Percentiles rank a stretch among this genome's conserved stretches.
Conservation (phyloP, 2,113 vertebrate genomes). For the Pedetes capensis region DNA sequence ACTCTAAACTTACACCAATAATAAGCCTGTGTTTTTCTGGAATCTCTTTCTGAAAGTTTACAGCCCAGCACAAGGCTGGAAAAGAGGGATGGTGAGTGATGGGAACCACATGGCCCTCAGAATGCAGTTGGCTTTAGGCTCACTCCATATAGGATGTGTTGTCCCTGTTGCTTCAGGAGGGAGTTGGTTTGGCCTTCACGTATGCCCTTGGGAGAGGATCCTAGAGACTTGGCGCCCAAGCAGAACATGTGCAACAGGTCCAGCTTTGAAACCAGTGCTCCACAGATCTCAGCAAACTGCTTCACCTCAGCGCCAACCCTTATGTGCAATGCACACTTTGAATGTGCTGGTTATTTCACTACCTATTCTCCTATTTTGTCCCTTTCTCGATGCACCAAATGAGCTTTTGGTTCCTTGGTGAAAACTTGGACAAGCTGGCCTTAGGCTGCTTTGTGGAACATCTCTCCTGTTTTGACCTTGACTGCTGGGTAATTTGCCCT, state of each 20-base stretch:
- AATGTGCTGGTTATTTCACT: neutral
- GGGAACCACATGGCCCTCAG: slow-evolving; percentile 57
- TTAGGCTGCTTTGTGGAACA: neutral
- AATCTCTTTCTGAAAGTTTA: slow-evolving; percentile 63
- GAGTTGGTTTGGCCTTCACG: neutral
- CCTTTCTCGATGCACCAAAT: neutral
- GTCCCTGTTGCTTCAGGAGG: neutral
- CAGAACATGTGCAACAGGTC: neutral
- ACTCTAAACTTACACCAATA: slow-evolving; percentile 60
- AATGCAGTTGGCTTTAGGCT: neutral
- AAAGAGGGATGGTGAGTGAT: slow-evolving; percentile 44
- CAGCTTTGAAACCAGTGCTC: neutral
- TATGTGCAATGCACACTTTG: neutral
- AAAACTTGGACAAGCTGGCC: neutral
- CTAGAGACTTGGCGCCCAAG: neutral
- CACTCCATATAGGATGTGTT: neutral
- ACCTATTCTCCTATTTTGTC: neutral
- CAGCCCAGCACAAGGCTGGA: slow-evolving; percentile 49
- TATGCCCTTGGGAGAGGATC: neutral
- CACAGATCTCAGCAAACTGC: neutral
- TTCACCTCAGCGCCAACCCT: neutral
- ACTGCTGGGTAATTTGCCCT: neutral
- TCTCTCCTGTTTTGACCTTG: neutral
- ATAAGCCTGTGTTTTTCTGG: slow-evolving; percentile 66
- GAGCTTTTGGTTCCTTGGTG: neutral